These are phyloP conservation scores for Thalassarche chlororhynchos DNA, from an alignment of 2,113 vertebrate species.

Conservation along the genomic window DNA sequence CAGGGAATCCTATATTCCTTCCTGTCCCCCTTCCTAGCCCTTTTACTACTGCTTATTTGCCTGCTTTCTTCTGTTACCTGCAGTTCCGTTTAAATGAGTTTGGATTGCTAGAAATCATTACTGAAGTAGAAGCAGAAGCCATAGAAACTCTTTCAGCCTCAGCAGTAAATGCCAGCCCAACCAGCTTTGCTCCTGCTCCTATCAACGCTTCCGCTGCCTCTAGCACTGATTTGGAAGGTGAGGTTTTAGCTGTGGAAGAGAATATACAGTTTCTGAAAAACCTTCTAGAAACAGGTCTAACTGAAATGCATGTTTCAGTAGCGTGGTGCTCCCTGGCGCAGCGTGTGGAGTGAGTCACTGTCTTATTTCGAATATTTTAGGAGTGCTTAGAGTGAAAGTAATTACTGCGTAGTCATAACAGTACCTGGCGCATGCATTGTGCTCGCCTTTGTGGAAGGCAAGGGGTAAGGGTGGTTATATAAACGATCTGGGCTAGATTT, in stretches of 20 bases:
- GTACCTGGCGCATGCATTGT: accelerated
- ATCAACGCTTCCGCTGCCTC: neutral
- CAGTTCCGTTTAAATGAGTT: constrained; percentile 87
- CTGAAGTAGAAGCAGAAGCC: constrained; percentile 77
- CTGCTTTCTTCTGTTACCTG: neutral
- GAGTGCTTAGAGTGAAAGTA: neutral
- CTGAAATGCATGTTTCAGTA: neutral
- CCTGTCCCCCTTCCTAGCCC: neutral
- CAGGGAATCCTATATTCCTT: neutral
- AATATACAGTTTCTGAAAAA: neutral
- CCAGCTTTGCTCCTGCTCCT: neutral
- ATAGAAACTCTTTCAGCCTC: neutral
- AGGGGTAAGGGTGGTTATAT: neutral
- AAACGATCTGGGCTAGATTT: neutral
- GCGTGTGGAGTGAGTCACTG: neutral
- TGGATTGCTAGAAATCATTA: constrained; percentile 84
- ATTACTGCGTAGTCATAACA: neutral
- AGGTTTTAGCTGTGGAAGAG: neutral
- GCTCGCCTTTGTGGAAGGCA: neutral
- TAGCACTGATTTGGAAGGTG: neutral
- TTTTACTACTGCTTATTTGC: neutral
- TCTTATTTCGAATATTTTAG: neutral
- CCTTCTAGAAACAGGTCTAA: neutral
- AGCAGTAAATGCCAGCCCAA: neutral
- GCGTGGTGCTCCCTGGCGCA: neutral